Conservation (phyloP, 2,113 vertebrate species). For the Oplegnathus fasciatus region DNA sequence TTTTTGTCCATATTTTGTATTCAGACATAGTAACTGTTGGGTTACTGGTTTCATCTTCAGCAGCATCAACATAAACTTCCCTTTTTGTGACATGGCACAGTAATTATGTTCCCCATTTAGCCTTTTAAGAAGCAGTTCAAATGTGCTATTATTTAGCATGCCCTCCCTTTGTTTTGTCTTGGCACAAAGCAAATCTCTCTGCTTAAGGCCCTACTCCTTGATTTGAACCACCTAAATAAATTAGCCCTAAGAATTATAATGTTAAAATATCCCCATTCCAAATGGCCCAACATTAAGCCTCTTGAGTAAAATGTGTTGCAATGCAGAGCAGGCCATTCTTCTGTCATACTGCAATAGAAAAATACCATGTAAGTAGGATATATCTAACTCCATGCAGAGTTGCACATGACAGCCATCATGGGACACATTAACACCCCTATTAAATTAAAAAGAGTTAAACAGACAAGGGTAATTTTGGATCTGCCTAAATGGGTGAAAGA, state of each 20-base stretch:
- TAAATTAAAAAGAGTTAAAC: slow-evolving; percentile 66
- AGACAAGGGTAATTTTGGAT: slow-evolving; percentile 59
- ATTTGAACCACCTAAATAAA: not conserved
- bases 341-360: not conserved
- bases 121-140: not conserved
- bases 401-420: slow-evolving; percentile 22
- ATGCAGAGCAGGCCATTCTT: not conserved
- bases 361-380: not conserved
- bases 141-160: slow-evolving; percentile 2
- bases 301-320: not conserved
- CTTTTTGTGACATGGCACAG: not conserved
- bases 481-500: slow-evolving; percentile 45
- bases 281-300: not conserved
- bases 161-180: not conserved
- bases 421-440: slow-evolving; percentile 42
- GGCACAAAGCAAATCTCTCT: not conserved
- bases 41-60: not conserved
- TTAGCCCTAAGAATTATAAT: not conserved
- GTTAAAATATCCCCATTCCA: not conserved
- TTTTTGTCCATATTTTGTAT: not conserved
- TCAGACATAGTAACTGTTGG: not conserved
- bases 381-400: slow-evolving; percentile 1
- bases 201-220: not conserved
- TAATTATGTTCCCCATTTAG: not conserved
- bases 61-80: not conserved